Base-by-base conservation (phyloP, 2,797 vertebrate genomes). In the Danio tinwini region DNA sequence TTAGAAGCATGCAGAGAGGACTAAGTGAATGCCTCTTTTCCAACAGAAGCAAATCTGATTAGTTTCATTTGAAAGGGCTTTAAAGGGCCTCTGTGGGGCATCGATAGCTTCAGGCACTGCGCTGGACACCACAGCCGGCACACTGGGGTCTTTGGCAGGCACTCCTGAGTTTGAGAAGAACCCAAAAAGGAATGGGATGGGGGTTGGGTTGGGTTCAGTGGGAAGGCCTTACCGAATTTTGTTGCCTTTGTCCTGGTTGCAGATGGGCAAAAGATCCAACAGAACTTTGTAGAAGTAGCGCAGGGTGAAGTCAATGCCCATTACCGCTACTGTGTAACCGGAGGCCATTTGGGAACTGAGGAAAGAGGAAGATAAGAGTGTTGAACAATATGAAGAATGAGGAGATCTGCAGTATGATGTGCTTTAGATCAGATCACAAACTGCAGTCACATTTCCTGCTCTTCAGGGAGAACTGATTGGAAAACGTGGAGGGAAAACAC, bases 251-350 rank as follows among this genome's bases (percentile, higher is more conserved):
- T 98, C 97, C 84, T 98, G 97, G 91, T 97, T 98, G 89, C 98
- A 99, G 81, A 98, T 94, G 44, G 98, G 98, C 71, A 99, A 86
- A 71, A 98, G 92, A 86, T 98, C 97, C 91, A 99, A 94, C 10
- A 99, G 93, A 47, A 99, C 97, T 88, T 99, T 99, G 88, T 99
- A 99, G 92, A 99, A 99, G 90, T 98, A 99, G 12, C 97, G 91
- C 1, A 99, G 93, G 1, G 98, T 99, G 89, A 99, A 98, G 91
- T 99, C 98, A 0, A 99, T 98, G 58, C 97, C 98, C 98, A 99
- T 99, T 67, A 99, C 97, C 0, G 97, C 97, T 55, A 99, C 93
- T 0, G 97, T 96, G 64, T 97, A 96, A 42, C 97, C 97, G 13
- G 96, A 86, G 72, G 97, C 96, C 91, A 96, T 94, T 89, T 96